Base-by-base conservation (phyloP, 2,113 vertebrate genomes). In the Corapipo altera region DNA sequence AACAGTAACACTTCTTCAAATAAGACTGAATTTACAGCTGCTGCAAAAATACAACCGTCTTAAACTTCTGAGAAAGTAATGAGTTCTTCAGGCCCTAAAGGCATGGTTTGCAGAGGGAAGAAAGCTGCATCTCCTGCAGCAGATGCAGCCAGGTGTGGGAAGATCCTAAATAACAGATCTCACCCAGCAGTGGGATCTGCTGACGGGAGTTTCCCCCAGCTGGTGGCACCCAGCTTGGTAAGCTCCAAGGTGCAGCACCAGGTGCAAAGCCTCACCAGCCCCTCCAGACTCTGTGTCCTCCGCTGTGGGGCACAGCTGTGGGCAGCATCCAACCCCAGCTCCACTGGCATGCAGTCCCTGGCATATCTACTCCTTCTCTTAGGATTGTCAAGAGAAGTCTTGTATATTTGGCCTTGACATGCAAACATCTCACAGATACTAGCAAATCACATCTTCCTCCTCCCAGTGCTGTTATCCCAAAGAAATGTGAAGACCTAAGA, bases 371-470 rank as follows among this genome's bases (percentile, higher is more conserved):
- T 61, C 20, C 37, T 70, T 28, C 37, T 61, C 15, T 23, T 16
- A 26, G 32, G 6, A 3, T 2, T 27, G n/a, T n/a, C 4, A 2
- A 70, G 37, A 65, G 9, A 82, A 43, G 12, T 58, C 13, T 27
- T 28, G 17, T 37, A 2, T 33, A 32, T 44, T 62, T 35, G 32
- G 23, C 32, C 15, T 83, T 0, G 0, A n/a, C 51, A 21, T 13
- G 16, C 37, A 77, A 91, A 71, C 13, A 13, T 37, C n/a, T 83
- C 5, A 3, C 32, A 70, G 35, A 5, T 19, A 6, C 28, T 10
- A 21, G 46, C 41, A 94, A 83, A 85, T 66, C 39, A 41, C 0
- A 0, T 41, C 61, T 41, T 75, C 32, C 55, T 82, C 28, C 48
- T 41, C 22, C 2, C 41, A 26, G 58, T 16, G 51, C 43, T 89